Percentiles rank a stretch among this genome's conserved stretches.
Conservation (phyloP, 2,888 invertebrate genomes). For the Phania funesta region DNA sequence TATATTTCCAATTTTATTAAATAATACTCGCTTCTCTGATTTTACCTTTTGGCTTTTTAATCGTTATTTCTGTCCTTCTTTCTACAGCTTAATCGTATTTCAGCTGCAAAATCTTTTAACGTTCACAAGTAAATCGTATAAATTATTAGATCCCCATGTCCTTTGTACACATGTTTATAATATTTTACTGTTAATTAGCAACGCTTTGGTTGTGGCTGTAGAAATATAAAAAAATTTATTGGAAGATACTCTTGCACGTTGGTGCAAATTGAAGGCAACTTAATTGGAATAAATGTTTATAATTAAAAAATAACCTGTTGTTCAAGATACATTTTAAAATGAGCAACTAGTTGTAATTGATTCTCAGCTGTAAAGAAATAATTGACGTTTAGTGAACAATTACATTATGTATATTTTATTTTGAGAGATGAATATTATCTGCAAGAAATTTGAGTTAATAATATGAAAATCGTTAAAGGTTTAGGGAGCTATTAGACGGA, state of each 20-base stretch:
- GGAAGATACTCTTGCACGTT: too few relatives aligned
- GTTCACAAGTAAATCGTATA: conserved; percentile 30
- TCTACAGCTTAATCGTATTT: background rate
- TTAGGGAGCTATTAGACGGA: too few relatives aligned
- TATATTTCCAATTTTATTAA: too few relatives aligned
- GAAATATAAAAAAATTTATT: background rate
- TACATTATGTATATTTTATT: too few relatives aligned
- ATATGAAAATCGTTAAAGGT: too few relatives aligned
- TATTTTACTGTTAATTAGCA: conserved; percentile 20
- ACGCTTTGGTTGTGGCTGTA: conserved; percentile 7
- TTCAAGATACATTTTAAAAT: background rate
- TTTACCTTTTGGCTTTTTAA: background rate
- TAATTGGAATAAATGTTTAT: background rate
- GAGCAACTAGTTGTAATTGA: background rate
- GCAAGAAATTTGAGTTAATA: too few relatives aligned
- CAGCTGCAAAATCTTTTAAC: background rate
- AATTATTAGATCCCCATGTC: conserved; percentile 15
- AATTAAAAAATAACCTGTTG: background rate
- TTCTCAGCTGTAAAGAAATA: too few relatives aligned
- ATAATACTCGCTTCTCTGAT: too few relatives aligned
- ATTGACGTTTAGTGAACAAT: too few relatives aligned
- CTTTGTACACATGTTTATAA: background rate
- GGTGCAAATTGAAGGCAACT: background rate
- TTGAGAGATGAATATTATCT: too few relatives aligned
- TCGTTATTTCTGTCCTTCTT: conserved; percentile 8